phyloP scores from a whole-genome alignment of 2,113 vertebrate species.

The Rattus norvegicus region GRCr8 NC_086028.1:68274501-68275000 shows the following conservation, averaged over 20 bases:
- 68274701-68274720: neutral
- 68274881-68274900: neutral
- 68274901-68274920: neutral
- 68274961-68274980: neutral
- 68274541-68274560: neutral
- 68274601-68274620: neutral
- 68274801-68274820: neutral
- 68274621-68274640: neutral
- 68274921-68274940: neutral
- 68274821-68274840: neutral
- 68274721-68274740: neutral
- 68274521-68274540: neutral
- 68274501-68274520: neutral
- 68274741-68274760: neutral
- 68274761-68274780: neutral
- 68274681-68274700: neutral
- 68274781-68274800: neutral
- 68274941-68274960: neutral
- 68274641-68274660: neutral
- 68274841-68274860: neutral
- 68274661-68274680: slow-evolving; percentile 49
- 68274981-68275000: neutral
- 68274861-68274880: neutral
- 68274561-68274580: no score
- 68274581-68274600: neutral